Evolutionary conservation across 30 jellyfish, hydroid and myxozoan genomes (phyloP).

Genomic region (Cassiopea andromeda): DNA sequence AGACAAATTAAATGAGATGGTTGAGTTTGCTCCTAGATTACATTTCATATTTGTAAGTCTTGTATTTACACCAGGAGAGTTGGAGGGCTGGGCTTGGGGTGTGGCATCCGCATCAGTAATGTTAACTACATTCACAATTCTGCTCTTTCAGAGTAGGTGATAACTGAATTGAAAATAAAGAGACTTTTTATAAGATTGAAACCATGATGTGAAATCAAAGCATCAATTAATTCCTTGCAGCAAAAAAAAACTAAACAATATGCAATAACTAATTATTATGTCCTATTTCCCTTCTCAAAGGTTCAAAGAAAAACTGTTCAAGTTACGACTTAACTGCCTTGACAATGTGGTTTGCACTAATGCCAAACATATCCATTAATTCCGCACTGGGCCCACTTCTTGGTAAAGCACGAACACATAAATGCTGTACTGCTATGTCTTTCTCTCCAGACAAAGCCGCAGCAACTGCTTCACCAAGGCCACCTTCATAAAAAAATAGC

Average conservation of each 20-base stretch:
- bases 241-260: too few species aligned
- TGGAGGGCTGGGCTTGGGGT: too few species aligned
- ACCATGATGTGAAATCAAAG: neutral
- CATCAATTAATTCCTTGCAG: too few species aligned
- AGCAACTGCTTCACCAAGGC: slow-evolving; percentile 95
- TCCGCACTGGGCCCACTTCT: slow-evolving; percentile 93
- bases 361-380: slow-evolving; percentile 93
- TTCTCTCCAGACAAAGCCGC: slow-evolving; percentile 79
- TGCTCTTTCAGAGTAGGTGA: too few species aligned
- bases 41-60: too few species aligned
- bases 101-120: too few species aligned
- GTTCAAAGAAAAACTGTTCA: neutral
- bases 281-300: neutral
- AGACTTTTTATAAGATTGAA: neutral
- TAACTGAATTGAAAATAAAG: too few species aligned
- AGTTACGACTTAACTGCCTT: slow-evolving; percentile 63
- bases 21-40: too few species aligned
- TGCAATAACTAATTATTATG: neutral
- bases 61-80: too few species aligned
- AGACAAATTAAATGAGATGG: too few species aligned
- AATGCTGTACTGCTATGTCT: slow-evolving; percentile 79
- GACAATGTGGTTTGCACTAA: slow-evolving; percentile 85
- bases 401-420: slow-evolving; percentile 82
- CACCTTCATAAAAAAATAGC: slow-evolving; percentile 63
- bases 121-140: too few species aligned